Evolutionary conservation across 2,888 invertebrate genomes (phyloP).

Genomic region (Desoria tigrina): DNA sequence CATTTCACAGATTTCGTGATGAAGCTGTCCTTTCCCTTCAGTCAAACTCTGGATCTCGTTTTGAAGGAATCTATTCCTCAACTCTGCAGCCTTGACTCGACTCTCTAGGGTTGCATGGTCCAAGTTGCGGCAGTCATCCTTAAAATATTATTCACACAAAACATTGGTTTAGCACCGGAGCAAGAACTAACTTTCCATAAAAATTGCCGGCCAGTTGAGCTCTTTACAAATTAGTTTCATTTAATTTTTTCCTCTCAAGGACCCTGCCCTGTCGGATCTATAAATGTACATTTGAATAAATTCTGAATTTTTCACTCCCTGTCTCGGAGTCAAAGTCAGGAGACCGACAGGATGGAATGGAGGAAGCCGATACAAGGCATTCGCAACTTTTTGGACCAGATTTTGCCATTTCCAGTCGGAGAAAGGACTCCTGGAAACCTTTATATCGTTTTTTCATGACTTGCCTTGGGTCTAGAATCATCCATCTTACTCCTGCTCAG

Average conservation of each 20-base stretch:
- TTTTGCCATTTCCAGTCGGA: too few species aligned
- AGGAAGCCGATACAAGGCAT: too few species aligned
- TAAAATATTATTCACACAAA: not conserved
- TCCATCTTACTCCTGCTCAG: conserved; percentile 28
- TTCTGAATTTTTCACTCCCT: too few species aligned
- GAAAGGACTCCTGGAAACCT: too few species aligned
- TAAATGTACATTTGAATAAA: too few species aligned
- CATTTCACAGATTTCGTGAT: conserved; percentile 24
- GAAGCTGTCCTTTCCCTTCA: conserved; percentile 2
- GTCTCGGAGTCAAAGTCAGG: too few species aligned
- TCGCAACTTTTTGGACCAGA: too few species aligned
- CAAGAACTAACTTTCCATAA: not conserved
- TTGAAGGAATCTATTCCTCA: conserved; percentile 14
- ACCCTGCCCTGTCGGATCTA: too few species aligned
- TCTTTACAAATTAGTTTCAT: conserved; percentile 10
- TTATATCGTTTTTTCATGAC: conserved; percentile 7
- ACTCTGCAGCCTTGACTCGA: conserved; percentile 26
- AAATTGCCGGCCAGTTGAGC: not conserved
- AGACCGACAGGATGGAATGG: too few species aligned
- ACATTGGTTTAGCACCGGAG: not conserved
- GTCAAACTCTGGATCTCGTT: not conserved
- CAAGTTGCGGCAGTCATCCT: conserved; percentile 13
- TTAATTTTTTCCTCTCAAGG: not conserved
- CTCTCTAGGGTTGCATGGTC: conserved; percentile 14
- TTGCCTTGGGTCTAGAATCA: conserved; percentile 29